phyloP scores from a whole-genome alignment of 2,113 vertebrate genomes.

The Cochlearius cochlearius region DNA sequence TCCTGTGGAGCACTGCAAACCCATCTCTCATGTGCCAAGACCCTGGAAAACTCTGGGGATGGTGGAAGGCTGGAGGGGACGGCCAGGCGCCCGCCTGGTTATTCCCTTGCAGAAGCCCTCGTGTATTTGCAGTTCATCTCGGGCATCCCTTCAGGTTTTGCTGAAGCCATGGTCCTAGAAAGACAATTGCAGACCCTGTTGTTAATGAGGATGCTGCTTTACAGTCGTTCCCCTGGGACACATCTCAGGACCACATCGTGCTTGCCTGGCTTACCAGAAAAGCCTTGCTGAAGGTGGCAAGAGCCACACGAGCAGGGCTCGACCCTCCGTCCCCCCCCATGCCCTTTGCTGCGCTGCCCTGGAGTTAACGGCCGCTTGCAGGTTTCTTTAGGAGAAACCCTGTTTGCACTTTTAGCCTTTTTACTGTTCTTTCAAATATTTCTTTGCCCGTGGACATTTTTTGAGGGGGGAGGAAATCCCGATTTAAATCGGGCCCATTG shows the following conservation, averaged over 20 bases:
- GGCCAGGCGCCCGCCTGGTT: fast-evolving
- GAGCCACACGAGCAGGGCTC: neutral
- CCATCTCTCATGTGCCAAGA: fast-evolving
- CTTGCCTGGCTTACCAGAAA: neutral
- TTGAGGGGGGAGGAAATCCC: neutral
- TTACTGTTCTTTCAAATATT: neutral
- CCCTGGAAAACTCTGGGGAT: neutral
- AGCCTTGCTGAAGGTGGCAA: neutral
- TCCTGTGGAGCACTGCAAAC: neutral
- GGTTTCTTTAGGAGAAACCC: neutral
- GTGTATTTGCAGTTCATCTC: fast-evolving
- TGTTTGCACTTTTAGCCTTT: neutral
- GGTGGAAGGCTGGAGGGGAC: neutral
- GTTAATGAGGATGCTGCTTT: neutral
- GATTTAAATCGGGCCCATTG: conserved; percentile 33
- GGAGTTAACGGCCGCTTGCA: neutral
- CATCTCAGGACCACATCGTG: neutral
- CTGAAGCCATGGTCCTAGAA: neutral
- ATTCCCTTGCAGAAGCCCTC: neutral
- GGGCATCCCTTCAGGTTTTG: fast-evolving
- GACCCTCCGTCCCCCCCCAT: fast-evolving
- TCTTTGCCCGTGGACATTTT: neutral
- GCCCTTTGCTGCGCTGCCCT: neutral
- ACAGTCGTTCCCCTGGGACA: neutral
- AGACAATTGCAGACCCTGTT: fast-evolving